Evolutionary conservation across 1,140 invertebrate genomes (phyloP).

Genomic region (Anastrepha obliqua): DNA sequence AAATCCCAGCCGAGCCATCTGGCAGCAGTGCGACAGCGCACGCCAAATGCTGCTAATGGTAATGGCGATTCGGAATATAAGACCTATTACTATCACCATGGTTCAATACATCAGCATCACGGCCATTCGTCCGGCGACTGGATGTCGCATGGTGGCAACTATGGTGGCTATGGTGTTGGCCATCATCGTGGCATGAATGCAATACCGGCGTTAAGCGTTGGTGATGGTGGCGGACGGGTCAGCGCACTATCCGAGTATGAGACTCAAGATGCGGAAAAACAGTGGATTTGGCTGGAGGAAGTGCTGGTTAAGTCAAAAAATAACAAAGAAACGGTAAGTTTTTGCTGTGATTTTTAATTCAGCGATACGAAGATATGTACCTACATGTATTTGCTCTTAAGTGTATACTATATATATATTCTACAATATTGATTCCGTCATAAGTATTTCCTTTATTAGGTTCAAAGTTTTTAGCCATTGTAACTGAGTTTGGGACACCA

Average conservation of each 20-base stretch:
- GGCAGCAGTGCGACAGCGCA: conserved; percentile 60
- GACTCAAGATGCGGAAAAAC: conserved; percentile 79
- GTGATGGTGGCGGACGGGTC: conserved; percentile 58
- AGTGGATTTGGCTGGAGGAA: conserved; percentile 87
- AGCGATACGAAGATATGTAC: no score
- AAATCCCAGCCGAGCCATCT: conserved; percentile 61
- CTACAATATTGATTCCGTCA: no score
- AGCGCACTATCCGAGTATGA: conserved; percentile 73
- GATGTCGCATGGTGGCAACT: conserved; percentile 55
- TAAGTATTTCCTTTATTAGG: no score
- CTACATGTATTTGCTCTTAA: no score
- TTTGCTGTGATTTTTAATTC: not conserved
- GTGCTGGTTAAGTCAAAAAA: conserved; percentile 81
- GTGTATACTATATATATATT: no score
- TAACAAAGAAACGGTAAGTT: conserved; percentile 85
- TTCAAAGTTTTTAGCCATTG: no score
- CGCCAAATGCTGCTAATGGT: conserved; percentile 66
- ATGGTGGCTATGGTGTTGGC: conserved; percentile 50
- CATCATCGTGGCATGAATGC: conserved; percentile 57
- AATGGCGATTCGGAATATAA: conserved; percentile 56
- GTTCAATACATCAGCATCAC: conserved; percentile 59
- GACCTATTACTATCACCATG: conserved; percentile 61
- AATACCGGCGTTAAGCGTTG: conserved; percentile 47
- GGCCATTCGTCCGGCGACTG: conserved; percentile 58
- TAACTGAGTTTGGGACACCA: no score